phyloP scores from a whole-genome alignment of 2,113 vertebrate species.

The Peucedramus taeniatus region DNA sequence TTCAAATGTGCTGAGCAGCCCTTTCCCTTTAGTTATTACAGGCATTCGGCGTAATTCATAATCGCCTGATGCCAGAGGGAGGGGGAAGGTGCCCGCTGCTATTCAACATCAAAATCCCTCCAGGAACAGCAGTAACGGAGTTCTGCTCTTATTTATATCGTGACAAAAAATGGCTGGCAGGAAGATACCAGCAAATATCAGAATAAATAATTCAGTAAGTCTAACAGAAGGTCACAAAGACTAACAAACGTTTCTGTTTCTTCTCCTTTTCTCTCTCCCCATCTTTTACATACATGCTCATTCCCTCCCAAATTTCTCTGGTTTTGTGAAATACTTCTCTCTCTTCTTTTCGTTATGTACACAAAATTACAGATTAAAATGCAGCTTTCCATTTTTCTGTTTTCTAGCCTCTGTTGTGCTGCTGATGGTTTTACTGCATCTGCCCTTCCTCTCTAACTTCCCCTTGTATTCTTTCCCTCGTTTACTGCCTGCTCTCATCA shows the following conservation, averaged over 20 bases:
- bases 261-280: neutral
- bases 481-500: neutral
- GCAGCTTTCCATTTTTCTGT: neutral
- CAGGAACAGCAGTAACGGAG: neutral
- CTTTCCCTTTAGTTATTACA: slow-evolving; percentile 53
- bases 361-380: neutral
- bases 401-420: neutral
- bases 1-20: slow-evolving; percentile 62
- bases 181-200: slow-evolving; percentile 36
- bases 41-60: slow-evolving; percentile 42
- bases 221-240: neutral
- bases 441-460: neutral
- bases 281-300: neutral
- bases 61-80: slow-evolving; percentile 29
- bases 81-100: neutral
- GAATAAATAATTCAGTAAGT: slow-evolving; percentile 45
- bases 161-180: slow-evolving; percentile 40
- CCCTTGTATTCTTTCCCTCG: neutral
- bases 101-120: slow-evolving; percentile 33
- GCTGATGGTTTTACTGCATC: neutral
- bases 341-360: neutral
- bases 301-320: neutral
- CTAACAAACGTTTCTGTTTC: neutral
- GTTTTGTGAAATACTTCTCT: neutral
- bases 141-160: slow-evolving; percentile 15